Percentiles rank a stretch among this genome's conserved stretches.
These are phyloP conservation scores for Euzophera pinguis DNA, from an alignment of 2,888 invertebrate species.

Conservation along the genomic window DNA sequence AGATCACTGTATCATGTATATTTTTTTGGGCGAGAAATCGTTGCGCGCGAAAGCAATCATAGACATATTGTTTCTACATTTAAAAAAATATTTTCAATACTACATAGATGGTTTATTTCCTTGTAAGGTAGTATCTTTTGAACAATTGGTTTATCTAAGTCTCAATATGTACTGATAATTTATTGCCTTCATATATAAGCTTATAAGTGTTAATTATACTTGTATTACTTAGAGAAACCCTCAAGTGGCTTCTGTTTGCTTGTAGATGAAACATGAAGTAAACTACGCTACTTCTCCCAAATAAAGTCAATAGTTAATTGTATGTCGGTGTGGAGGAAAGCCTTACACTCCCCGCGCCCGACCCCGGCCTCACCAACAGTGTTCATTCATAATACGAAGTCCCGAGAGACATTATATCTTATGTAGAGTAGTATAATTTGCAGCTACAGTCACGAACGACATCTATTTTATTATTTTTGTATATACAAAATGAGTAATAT, in stretches of 20 bases:
- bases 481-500: conserved; percentile 20
- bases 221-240: neutral
- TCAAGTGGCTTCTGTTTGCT: no score
- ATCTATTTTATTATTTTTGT: conserved; percentile 19
- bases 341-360: neutral
- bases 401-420: neutral
- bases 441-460: neutral
- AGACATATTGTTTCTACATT: neutral
- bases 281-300: neutral
- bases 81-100: neutral
- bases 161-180: neutral
- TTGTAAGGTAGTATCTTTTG: neutral
- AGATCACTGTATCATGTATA: no score
- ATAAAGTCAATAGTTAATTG: neutral
- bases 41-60: no score
- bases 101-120: neutral
- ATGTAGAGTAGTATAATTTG: neutral
- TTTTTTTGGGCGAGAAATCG: no score
- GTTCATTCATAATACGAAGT: neutral
- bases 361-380: neutral
- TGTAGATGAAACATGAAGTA: neutral
- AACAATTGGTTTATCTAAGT: neutral
- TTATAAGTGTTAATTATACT: neutral
- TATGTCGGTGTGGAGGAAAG: neutral
- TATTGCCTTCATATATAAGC: neutral